These are phyloP conservation scores for Ferrisia virgata DNA, from an alignment of 2,888 invertebrate species.

Conservation along the genomic window DNA sequence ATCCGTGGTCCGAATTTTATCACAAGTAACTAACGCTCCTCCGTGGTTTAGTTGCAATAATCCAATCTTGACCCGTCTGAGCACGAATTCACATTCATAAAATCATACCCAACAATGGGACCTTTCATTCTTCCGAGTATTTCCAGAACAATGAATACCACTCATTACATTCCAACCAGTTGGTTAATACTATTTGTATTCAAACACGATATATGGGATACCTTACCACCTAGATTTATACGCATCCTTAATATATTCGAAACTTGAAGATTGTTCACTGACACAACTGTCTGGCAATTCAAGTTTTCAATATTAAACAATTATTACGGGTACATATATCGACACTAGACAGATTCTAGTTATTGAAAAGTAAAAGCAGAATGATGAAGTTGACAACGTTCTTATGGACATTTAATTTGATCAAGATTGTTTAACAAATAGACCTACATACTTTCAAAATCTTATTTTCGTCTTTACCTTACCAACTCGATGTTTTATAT, in stretches of 20 bases:
- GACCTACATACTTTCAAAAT: no score
- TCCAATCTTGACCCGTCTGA: slow-evolving; percentile 27
- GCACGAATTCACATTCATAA: slow-evolving; percentile 22
- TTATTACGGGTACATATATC: no score
- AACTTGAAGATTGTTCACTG: slow-evolving; percentile 1
- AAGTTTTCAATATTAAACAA: no score
- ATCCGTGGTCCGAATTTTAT: slow-evolving; percentile 10
- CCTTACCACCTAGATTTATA: no score
- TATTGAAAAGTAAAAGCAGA: no score
- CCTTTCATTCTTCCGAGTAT: slow-evolving; percentile 14
- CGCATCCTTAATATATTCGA: slow-evolving; percentile 15
- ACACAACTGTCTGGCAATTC: neutral
- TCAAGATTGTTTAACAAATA: no score
- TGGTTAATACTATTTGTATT: slow-evolving; percentile 23
- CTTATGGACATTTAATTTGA: no score
- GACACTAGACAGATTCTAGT: no score
- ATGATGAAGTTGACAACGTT: neutral
- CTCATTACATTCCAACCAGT: slow-evolving; percentile 14
- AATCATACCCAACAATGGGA: slow-evolving; percentile 22
- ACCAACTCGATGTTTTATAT: no score
- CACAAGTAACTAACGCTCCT: neutral
- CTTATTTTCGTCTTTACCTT: no score
- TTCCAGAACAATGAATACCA: slow-evolving; percentile 19
- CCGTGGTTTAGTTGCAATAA: neutral
- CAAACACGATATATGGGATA: no score